Evolutionary conservation across 2,797 vertebrate species (phyloP).

Genomic region (Neomorphus geoffroyi): DNA sequence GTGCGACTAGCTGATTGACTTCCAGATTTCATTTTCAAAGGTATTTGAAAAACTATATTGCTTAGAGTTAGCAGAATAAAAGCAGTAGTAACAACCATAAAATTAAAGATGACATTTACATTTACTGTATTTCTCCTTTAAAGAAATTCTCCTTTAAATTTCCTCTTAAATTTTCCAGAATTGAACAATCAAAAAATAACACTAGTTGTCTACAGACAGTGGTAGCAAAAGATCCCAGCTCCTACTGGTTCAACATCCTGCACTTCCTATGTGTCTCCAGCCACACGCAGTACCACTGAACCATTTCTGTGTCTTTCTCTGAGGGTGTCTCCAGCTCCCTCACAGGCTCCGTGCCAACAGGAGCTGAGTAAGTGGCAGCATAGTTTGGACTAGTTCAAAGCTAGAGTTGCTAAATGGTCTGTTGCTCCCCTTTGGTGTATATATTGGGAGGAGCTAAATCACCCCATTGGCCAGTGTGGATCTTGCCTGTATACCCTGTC

Average conservation of each 20-base stretch:
- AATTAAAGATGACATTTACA: not conserved
- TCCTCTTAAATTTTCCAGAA: not conserved
- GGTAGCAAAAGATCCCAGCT: not conserved
- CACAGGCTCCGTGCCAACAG: not conserved
- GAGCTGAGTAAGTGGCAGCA: not conserved
- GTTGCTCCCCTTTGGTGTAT: not conserved
- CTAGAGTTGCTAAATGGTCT: not conserved
- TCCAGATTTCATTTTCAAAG: not conserved
- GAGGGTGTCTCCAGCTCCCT: not conserved
- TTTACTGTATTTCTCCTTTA: not conserved
- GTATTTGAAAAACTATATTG: not conserved
- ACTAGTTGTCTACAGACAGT: not conserved
- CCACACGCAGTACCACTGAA: not conserved
- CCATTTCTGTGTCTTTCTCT: not conserved
- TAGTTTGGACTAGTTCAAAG: not conserved
- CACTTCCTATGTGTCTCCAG: not conserved
- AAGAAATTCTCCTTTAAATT: not conserved
- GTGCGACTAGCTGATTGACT: not conserved
- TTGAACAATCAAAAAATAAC: not conserved
- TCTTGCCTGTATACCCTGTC: not conserved
- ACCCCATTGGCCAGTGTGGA: not conserved
- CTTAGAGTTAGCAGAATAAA: not conserved
- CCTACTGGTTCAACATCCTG: not conserved
- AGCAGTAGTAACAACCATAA: not conserved
- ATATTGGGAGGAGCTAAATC: not conserved